These are phyloP conservation scores for Pseudomyrmex concolor DNA, from an alignment of 1,140 invertebrate species.

Conservation along the genomic window DNA sequence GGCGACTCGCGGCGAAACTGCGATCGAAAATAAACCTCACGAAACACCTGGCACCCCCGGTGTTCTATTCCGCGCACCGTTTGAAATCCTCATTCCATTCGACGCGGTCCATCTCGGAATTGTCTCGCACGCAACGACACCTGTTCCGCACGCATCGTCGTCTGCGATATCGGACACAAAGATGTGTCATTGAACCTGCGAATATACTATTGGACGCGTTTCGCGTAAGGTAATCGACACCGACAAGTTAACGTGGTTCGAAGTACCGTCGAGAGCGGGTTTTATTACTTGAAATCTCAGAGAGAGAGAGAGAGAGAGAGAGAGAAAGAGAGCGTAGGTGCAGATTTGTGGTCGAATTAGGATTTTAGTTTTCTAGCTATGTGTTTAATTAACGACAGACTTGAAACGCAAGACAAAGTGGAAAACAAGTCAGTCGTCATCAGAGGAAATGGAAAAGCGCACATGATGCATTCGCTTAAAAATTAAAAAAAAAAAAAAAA, in stretches of 20 bases:
- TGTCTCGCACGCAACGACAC: slow-evolving; percentile 35
- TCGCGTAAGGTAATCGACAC: background rate
- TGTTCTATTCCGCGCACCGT: slow-evolving; percentile 66
- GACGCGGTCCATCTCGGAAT: background rate
- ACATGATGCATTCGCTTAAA: background rate
- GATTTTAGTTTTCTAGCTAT: too few relatives aligned
- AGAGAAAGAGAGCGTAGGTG: too few relatives aligned
- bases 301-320: too few relatives aligned
- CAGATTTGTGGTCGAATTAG: too few relatives aligned
- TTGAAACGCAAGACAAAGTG: too few relatives aligned
- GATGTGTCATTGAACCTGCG: slow-evolving; percentile 3
- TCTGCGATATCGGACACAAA: background rate
- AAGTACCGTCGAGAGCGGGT: background rate
- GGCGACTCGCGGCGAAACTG: slow-evolving; percentile 69
- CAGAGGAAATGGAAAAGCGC: too few relatives aligned
- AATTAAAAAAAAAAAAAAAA: slow-evolving; percentile 21
- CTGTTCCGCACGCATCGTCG: slow-evolving; percentile 32
- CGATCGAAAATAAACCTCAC: slow-evolving; percentile 76
- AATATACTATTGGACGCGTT: background rate
- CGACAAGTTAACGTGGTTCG: too few relatives aligned
- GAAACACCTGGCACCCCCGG: slow-evolving; percentile 77
- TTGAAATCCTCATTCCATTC: slow-evolving; percentile 33
- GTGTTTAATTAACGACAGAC: too few relatives aligned
- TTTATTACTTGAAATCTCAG: background rate
- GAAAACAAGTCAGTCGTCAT: too few relatives aligned